phyloP scores from a whole-genome alignment of 2,113 vertebrate genomes.

The Lophochroa leadbeateri region DNA sequence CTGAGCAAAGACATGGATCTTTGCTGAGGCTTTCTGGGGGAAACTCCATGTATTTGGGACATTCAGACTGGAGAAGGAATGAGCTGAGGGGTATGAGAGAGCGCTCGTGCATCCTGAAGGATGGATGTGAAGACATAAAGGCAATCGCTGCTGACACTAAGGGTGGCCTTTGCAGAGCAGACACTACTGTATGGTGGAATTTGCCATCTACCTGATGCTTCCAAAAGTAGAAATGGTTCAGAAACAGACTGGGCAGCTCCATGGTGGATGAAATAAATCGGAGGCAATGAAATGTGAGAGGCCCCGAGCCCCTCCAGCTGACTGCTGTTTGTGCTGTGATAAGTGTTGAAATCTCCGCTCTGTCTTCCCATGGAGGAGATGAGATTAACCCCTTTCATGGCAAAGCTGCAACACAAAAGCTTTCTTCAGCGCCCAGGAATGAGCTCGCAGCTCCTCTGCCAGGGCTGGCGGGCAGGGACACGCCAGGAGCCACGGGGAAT shows the following conservation, averaged over 20 bases:
- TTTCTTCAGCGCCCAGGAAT: not conserved
- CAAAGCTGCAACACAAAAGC: not conserved
- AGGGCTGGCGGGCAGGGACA: not conserved
- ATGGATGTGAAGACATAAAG: not conserved
- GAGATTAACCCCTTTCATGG: not conserved
- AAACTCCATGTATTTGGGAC: not conserved
- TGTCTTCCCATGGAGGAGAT: not conserved
- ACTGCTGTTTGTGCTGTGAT: not conserved
- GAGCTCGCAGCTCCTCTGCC: not conserved
- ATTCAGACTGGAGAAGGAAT: not conserved
- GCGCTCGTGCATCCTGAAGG: rapidly evolving
- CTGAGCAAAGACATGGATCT: not conserved
- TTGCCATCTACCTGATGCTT: not conserved
- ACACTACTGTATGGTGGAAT: rapidly evolving
- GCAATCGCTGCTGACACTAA: not conserved
- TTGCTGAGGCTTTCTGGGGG: not conserved
- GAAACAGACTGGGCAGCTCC: not conserved
- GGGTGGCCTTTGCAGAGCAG: not conserved
- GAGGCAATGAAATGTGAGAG: not conserved
- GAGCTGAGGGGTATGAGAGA: not conserved
- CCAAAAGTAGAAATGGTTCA: not conserved
- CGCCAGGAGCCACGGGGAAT: not conserved
- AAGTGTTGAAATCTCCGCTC: not conserved
- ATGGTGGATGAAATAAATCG: not conserved
- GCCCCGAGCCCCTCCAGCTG: not conserved